Evolutionary conservation across 2,113 vertebrate genomes (phyloP).

Genomic region (Tachysurus vachellii): DNA sequence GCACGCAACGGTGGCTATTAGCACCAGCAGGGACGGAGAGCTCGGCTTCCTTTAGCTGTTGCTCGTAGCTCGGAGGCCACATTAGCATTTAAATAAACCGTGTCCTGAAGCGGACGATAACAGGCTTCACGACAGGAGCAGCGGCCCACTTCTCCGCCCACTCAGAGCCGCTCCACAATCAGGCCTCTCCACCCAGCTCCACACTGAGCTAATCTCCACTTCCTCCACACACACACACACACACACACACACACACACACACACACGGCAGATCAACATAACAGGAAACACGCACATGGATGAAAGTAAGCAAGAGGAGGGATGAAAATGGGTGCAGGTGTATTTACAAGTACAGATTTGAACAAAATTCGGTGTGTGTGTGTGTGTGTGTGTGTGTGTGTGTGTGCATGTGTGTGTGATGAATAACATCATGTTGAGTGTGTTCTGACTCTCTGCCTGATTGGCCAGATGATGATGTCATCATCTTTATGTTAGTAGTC

Average conservation of each 20-base stretch:
- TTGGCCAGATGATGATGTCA: background rate
- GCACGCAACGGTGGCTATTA: conserved; percentile 54
- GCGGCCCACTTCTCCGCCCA: conserved; percentile 65
- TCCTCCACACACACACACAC: conserved; percentile 49
- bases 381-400: background rate
- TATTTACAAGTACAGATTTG: background rate
- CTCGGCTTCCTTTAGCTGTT: conserved; percentile 39
- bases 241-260: conserved; percentile 43
- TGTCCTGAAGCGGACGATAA: conserved; percentile 58
- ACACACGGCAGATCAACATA: background rate
- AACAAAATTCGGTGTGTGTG: background rate
- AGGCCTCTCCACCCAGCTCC: conserved; percentile 55
- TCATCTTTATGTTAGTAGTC: no score
- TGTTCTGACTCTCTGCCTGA: no score
- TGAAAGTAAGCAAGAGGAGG: background rate
- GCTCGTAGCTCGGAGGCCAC: conserved; percentile 40
- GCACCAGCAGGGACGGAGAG: conserved; percentile 45
- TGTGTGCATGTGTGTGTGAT: conserved; percentile 6
- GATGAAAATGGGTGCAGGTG: background rate
- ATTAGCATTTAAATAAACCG: conserved; percentile 62
- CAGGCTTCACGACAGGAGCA: conserved; percentile 63
- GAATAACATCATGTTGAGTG: no score
- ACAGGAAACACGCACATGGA: background rate
- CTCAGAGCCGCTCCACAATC: conserved; percentile 57
- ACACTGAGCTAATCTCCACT: conserved; percentile 65